phyloP scores from a whole-genome alignment of 1,140 invertebrate genomes.

The Ceratosolen solmsi region DNA sequence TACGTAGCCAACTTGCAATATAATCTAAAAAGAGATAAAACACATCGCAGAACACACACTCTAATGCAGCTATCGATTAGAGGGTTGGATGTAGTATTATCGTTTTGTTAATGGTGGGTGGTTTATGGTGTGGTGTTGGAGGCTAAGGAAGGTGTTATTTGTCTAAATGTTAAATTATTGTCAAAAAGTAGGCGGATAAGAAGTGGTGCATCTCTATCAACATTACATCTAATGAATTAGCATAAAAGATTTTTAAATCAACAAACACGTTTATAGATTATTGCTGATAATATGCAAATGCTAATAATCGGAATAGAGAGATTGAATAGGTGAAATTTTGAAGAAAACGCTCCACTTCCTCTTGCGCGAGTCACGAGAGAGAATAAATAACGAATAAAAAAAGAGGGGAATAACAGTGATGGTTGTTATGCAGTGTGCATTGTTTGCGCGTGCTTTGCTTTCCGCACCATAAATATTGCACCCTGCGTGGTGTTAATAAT shows the following conservation, averaged over 20 bases:
- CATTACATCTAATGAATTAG: neutral
- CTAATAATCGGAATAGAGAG: neutral
- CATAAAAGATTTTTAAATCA: too few species aligned
- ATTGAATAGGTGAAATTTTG: neutral
- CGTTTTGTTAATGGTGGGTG: neutral
- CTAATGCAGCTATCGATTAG: constrained; percentile 28
- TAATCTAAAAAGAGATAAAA: constrained; percentile 16
- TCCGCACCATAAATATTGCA: constrained; percentile 31
- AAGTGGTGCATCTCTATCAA: neutral
- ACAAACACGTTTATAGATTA: neutral
- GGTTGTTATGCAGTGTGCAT: constrained; percentile 31
- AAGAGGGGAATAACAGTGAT: neutral
- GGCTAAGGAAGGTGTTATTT: neutral
- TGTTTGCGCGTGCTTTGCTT: constrained; percentile 45
- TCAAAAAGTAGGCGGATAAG: neutral
- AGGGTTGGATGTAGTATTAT: constrained; percentile 9
- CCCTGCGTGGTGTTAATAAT: neutral
- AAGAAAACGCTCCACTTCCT: constrained; percentile 16
- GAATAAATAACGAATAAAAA: constrained; percentile 2
- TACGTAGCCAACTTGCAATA: constrained; percentile 20
- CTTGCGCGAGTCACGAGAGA: constrained; percentile 10
- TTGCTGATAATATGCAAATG: neutral
- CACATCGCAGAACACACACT: constrained; percentile 26
- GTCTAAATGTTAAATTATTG: neutral
- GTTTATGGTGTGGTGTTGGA: neutral